phyloP scores from a whole-genome alignment of 1,140 invertebrate species.

The Ganaspis sp. region DNA sequence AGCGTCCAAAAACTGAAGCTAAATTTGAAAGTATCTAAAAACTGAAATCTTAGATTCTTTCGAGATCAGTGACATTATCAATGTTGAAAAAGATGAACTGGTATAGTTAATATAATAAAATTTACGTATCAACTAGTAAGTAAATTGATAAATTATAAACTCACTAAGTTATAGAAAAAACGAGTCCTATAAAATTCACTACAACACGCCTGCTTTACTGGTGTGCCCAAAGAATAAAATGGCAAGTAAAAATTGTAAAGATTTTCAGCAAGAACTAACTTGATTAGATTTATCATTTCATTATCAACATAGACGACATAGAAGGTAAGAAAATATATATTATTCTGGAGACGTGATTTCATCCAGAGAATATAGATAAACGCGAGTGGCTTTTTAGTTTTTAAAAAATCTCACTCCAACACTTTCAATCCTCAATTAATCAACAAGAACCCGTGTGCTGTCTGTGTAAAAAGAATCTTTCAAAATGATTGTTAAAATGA shows the following conservation, averaged over 20 bases:
- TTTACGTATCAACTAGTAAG: no score
- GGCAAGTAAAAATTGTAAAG: neutral
- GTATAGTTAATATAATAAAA: no score
- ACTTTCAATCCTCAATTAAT: neutral
- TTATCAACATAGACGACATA: constrained; percentile 14
- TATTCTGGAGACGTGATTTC: neutral
- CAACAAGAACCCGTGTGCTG: neutral
- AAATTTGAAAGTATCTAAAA: neutral
- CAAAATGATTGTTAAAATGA: neutral
- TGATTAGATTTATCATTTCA: neutral
- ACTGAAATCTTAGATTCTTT: neutral
- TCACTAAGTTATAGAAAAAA: neutral
- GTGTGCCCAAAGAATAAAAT: neutral
- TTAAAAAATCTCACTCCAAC: neutral
- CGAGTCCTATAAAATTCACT: neutral
- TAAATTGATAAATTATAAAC: no score
- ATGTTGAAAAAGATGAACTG: no score
- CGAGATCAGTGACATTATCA: no score
- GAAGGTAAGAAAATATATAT: neutral
- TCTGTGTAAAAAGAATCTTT: neutral
- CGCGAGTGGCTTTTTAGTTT: neutral
- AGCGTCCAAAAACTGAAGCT: no score
- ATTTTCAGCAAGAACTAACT: neutral
- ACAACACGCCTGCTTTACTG: neutral
- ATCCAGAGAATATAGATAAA: constrained; percentile 6